These are phyloP conservation scores for Etia nguti DNA, from an alignment of 2,113 vertebrate genomes.

Conservation along the genomic window DNA sequence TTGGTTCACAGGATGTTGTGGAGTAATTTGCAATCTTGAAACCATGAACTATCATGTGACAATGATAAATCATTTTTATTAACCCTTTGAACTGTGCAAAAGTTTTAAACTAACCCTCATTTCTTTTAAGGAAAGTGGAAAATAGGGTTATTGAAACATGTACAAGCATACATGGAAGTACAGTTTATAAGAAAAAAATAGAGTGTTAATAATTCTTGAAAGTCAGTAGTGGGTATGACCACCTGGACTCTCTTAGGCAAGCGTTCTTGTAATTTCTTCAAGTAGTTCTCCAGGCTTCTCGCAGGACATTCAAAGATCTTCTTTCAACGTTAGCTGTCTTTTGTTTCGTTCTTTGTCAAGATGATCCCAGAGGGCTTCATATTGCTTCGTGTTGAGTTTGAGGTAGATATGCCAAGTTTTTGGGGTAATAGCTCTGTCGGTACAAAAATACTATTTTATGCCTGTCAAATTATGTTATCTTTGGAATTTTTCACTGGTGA, in stretches of 20 bases:
- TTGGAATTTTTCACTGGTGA: neutral
- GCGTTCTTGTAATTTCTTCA: neutral
- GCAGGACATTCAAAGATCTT: neutral
- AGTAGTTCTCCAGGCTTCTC: neutral
- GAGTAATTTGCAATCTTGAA: neutral
- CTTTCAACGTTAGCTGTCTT: neutral
- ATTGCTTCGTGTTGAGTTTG: neutral
- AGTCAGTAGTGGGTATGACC: neutral
- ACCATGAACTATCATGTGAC: neutral
- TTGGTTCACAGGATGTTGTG: neutral
- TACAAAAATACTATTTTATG: neutral
- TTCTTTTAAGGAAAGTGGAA: neutral
- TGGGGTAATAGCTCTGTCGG: neutral
- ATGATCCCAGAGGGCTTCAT: neutral
- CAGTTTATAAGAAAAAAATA: neutral
- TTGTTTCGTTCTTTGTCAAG: neutral
- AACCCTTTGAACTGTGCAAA: neutral
- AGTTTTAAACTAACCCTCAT: neutral
- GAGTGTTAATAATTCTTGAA: neutral
- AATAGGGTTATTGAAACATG: neutral
- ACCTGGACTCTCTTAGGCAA: neutral
- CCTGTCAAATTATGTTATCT: neutral
- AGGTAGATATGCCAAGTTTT: neutral
- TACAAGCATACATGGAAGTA: neutral
- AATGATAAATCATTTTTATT: neutral